These are phyloP conservation scores for Sinelater perroti DNA, from an alignment of 2,888 invertebrate genomes.

Conservation along the genomic window DNA sequence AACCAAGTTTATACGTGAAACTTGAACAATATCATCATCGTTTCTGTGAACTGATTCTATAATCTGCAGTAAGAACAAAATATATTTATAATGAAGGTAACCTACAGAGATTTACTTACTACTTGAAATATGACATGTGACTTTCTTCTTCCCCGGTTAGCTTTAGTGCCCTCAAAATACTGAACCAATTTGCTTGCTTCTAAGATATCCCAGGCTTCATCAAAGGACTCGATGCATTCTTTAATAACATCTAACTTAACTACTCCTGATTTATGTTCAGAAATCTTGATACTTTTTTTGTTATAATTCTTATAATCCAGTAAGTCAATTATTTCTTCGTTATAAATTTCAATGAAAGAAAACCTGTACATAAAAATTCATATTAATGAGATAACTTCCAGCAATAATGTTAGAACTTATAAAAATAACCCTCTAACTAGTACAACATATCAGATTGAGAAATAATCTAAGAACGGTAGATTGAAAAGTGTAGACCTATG, in stretches of 20 bases:
- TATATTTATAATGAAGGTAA: background rate
- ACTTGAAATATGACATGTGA: constrained; percentile 90
- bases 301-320: constrained; percentile 69
- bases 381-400: no score
- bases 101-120: constrained; percentile 58
- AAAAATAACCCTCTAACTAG: no score
- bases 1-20: constrained; percentile 86
- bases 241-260: constrained; percentile 73
- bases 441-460: no score
- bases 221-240: constrained; percentile 69
- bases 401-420: no score
- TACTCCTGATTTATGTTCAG: constrained; percentile 69
- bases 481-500: no score
- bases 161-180: constrained; percentile 81
- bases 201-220: constrained; percentile 69
- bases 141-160: constrained; percentile 89
- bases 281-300: constrained; percentile 70
- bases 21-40: constrained; percentile 69
- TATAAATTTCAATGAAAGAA: constrained; percentile 89
- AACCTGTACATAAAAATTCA: no score
- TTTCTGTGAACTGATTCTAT: constrained; percentile 64
- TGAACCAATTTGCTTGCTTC: constrained; percentile 73
- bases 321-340: constrained; percentile 83
- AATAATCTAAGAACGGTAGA: no score
- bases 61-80: constrained; percentile 61